Evolutionary conservation across 2,888 invertebrate genomes (phyloP).

Genomic region (Patella ulyssiponensis): DNA sequence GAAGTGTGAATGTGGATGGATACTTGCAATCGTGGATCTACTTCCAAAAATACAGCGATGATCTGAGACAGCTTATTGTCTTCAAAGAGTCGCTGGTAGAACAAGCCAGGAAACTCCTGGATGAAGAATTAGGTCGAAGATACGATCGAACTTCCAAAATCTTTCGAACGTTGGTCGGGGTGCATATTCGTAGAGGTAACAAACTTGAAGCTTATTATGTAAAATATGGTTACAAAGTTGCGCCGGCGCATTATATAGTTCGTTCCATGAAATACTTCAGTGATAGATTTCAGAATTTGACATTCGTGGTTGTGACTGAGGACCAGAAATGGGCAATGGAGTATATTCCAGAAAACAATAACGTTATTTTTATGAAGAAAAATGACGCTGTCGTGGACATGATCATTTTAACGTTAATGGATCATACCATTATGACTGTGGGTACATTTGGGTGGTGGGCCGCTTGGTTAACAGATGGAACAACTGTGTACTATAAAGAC

Average conservation of each 20-base stretch:
- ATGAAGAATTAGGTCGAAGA: background rate
- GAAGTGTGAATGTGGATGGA: constrained; percentile 5
- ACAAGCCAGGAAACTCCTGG: background rate
- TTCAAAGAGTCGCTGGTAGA: constrained; percentile 4
- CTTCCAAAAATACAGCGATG: constrained; percentile 1
- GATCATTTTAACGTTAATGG: constrained; percentile 12
- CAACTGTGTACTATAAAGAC: constrained; percentile 20
- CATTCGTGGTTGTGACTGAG: constrained; percentile 19
- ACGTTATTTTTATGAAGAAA: constrained; percentile 1
- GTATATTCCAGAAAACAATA: background rate
- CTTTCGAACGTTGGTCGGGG: background rate
- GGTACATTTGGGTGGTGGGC: constrained; percentile 31
- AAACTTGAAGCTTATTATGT: background rate
- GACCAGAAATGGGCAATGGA: constrained; percentile 19
- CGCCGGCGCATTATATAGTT: constrained; percentile 7
- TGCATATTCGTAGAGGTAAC: constrained; percentile 24
- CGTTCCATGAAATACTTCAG: constrained; percentile 18
- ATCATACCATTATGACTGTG: constrained; percentile 26
- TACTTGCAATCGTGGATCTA: constrained; percentile 29
- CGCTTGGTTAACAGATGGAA: constrained; percentile 20
- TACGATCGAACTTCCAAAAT: no score
- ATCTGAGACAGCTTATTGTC: constrained; percentile 12
- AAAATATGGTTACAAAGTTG: constrained; percentile 21
- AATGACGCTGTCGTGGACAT: constrained; percentile 16
- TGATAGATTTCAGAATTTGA: constrained; percentile 9